Evolutionary conservation across 2,113 vertebrate genomes (phyloP).

Genomic region (Heptranchias perlo): DNA sequence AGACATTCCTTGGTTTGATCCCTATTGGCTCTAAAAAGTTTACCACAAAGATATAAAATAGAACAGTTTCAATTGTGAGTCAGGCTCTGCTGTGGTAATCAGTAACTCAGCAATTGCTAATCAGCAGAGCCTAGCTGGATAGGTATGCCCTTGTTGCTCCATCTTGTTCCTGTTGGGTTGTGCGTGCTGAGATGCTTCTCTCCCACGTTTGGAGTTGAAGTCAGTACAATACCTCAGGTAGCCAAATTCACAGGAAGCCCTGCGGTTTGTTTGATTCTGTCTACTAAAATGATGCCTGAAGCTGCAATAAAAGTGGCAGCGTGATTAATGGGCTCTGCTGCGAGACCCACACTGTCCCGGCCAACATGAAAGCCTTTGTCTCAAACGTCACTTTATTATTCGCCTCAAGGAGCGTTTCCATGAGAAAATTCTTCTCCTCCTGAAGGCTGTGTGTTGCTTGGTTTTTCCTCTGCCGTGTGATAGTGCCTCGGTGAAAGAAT

Average conservation of each 20-base stretch:
- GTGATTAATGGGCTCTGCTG: not conserved
- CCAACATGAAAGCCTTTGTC: slow-evolving; percentile 21
- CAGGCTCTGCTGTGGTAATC: not conserved
- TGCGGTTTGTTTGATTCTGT: not conserved
- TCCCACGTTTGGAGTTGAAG: not conserved
- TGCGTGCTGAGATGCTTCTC: too few species aligned
- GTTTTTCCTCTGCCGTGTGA: not conserved
- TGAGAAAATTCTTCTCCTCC: not conserved
- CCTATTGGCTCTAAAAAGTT: not conserved
- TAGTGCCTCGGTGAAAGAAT: not conserved
- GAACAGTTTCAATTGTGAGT: not conserved
- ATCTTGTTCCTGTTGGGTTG: not conserved
- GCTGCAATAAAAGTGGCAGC: slow-evolving; percentile 32
- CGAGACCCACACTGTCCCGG: not conserved
- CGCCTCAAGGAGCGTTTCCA: not conserved
- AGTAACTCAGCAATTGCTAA: not conserved
- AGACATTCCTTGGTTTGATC: not conserved
- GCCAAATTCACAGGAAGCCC: not conserved
- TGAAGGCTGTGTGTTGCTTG: not conserved
- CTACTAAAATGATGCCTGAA: not conserved
- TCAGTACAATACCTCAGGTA: not conserved
- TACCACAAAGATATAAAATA: not conserved
- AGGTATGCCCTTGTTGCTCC: not conserved
- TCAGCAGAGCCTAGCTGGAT: not conserved
- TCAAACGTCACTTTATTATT: not conserved